Base-by-base conservation (phyloP, 2,797 vertebrate genomes). In the Falco biarmicus region DNA sequence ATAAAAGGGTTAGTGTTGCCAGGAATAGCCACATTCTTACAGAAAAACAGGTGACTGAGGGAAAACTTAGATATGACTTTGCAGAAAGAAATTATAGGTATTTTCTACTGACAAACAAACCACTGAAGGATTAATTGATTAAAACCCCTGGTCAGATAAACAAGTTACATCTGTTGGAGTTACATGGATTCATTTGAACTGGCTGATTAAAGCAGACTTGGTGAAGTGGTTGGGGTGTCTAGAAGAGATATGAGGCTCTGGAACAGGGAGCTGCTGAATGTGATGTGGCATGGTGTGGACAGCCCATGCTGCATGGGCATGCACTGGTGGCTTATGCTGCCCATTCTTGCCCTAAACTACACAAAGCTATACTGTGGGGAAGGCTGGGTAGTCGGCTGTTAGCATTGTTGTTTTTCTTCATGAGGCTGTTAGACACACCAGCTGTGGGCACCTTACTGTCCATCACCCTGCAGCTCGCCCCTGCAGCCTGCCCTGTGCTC, bases 271-370 rank as follows among this genome's bases (percentile, higher is more conserved):
- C 32, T 54, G 50, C 76, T 24, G 32, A 19, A 37, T 8, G 77
- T 10, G 41, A 6, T 47, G 77, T 66, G 41, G 18, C 28, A 14
- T 22, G 8, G 45, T 11, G 19, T 3, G 6, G 56, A 41, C 47
- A 43, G 3, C 25, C 20, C 31, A 4, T 1, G 10, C 34, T 19
- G 47, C 47, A 24, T 1, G 3, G 25, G 54, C 45, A 4, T 5
- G 9, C 5, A 2, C 53, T 0, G 4, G 53, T 48, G 53, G n/a
- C 53, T 68, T 37, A 13, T 3, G 51, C 63, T 68, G 51, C 43
- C n/a, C 13, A 18, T 32, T 39, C 34, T 28, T n/a, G 54, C 54
- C 29, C 18, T 60, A 18, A n/a, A n/a, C 18, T 14, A 14, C 29
- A 12, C 0, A 2, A 3, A 28, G 34, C 54, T 11, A 15, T 50